These are phyloP conservation scores for Chaetodon trifascialis DNA, from an alignment of 2,113 vertebrate genomes.

Conservation along the genomic window DNA sequence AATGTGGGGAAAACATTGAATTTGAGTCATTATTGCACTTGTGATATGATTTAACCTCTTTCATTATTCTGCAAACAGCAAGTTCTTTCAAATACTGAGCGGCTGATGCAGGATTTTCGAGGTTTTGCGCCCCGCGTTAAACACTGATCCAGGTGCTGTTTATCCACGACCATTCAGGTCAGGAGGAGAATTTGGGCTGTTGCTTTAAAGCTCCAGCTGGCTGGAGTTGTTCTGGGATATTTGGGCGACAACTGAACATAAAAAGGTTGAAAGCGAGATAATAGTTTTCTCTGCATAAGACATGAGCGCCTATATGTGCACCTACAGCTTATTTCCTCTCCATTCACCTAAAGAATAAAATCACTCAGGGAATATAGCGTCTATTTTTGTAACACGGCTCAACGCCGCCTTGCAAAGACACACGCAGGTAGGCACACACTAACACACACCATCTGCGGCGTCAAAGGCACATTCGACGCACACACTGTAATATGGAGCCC, in stretches of 20 bases:
- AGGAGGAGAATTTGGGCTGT: neutral
- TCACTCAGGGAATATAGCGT: conserved; percentile 54
- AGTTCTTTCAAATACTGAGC: neutral
- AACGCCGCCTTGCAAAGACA: conserved; percentile 10
- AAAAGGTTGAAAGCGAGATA: conserved; percentile 7
- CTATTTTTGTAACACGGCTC: conserved; percentile 47
- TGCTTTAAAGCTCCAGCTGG: neutral
- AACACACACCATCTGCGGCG: neutral
- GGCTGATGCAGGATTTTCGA: neutral
- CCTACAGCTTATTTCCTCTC: conserved; percentile 45
- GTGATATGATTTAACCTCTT: neutral
- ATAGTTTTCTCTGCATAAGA: conserved; percentile 14
- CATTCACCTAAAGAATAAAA: conserved; percentile 52
- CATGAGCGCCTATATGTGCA: conserved; percentile 16
- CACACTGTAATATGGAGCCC: conserved; percentile 31
- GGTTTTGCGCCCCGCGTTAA: neutral
- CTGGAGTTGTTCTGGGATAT: neutral
- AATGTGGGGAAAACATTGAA: neutral
- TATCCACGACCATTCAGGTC: no score
- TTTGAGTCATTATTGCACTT: no score
- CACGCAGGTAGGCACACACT: neutral
- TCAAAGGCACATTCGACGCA: conserved; percentile 9
- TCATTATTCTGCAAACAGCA: neutral
- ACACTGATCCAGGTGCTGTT: neutral
- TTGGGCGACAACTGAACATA: neutral